A percentile compares a stretch with the other conserved stretches of the same genome.
These are phyloP conservation scores for Cheilosia vulpina DNA, from an alignment of 2,888 invertebrate genomes.

Conservation along the genomic window DNA sequence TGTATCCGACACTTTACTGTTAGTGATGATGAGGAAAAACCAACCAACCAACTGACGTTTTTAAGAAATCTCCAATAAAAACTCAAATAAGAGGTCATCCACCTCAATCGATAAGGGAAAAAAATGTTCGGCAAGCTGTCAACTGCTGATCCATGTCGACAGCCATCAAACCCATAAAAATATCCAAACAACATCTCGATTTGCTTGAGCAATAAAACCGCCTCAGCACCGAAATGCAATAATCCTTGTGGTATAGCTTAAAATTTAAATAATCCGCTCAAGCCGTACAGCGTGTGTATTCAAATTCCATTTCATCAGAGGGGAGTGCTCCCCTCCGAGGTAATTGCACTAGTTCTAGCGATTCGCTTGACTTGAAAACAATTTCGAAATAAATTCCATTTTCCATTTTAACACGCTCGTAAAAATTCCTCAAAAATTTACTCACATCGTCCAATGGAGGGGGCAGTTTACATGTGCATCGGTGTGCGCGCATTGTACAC, in stretches of 20 bases:
- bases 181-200: no score
- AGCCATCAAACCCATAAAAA: no score
- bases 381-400: conserved; percentile 42
- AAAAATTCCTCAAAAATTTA: conserved; percentile 36
- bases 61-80: no score
- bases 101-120: no score
- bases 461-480: neutral
- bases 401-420: conserved; percentile 29
- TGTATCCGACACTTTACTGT: no score
- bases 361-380: conserved; percentile 47
- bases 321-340: neutral
- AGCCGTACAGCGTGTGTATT: neutral
- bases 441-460: neutral
- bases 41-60: no score
- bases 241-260: conserved; percentile 3
- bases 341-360: conserved; percentile 24
- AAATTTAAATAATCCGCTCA: conserved; percentile 39
- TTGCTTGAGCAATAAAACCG: no score
- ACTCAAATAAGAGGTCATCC: no score
- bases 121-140: no score
- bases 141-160: no score
- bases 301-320: conserved; percentile 9
- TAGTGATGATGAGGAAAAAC: no score
- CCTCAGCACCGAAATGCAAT: conserved; percentile 5
- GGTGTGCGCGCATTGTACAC: neutral